Conservation (phyloP, 2,888 invertebrate genomes). For the Matsumyia berberina region DNA sequence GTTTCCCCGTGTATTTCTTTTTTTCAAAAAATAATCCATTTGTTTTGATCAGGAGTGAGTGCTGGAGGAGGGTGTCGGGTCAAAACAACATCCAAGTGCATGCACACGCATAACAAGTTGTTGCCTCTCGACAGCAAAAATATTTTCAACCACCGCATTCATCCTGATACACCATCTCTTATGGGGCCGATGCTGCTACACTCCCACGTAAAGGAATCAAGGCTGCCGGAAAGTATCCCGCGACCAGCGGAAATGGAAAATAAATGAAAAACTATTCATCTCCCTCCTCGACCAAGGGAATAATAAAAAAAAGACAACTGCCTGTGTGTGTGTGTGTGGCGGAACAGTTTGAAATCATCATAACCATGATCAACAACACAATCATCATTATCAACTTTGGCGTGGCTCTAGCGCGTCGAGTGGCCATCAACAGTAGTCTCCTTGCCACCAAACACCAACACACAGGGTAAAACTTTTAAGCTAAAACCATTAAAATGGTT, state of each 20-base stretch:
- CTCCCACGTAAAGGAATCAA: conserved; percentile 57
- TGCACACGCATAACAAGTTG: conserved; percentile 44
- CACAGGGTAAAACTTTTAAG: conserved; percentile 50
- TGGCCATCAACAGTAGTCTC: conserved; percentile 66
- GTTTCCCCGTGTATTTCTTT: conserved; percentile 11
- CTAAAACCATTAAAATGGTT: conserved; percentile 74
- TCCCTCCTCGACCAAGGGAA: conserved; percentile 39
- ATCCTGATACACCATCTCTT: conserved; percentile 59
- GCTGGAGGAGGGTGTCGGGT: background rate
- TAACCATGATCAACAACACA: conserved; percentile 66
- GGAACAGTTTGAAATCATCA: conserved; percentile 38
- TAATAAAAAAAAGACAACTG: background rate
- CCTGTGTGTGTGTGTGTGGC: background rate
- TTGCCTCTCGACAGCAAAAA: conserved; percentile 47
- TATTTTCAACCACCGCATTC: conserved; percentile 49
- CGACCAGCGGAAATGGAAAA: conserved; percentile 77
- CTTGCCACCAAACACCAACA: background rate
- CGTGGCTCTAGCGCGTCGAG: conserved; percentile 56
- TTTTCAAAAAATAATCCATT: conserved; percentile 41
- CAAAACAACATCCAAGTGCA: conserved; percentile 14
- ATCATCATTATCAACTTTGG: conserved; percentile 37
- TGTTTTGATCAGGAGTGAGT: conserved; percentile 18
- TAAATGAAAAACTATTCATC: conserved; percentile 77
- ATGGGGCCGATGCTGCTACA: conserved; percentile 26
- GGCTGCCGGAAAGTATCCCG: conserved; percentile 66